phyloP scores from a whole-genome alignment of 1,140 invertebrate genomes.

The Lepidurus couesii region DNA sequence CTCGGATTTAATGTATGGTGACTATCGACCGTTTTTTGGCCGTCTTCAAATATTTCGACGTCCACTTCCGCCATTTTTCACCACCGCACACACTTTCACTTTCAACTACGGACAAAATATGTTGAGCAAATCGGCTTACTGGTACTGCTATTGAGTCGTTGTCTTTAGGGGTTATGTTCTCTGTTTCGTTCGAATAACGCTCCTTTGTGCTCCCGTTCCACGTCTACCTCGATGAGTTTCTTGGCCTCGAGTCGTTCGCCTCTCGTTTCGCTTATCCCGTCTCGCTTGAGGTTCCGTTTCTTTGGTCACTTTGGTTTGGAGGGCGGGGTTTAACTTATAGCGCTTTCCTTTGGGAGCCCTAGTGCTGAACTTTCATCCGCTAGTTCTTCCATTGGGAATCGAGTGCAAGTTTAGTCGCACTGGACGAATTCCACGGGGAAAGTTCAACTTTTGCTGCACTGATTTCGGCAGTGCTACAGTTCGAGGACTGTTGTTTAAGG shows the following conservation, averaged over 20 bases:
- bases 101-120: neutral
- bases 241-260: neutral
- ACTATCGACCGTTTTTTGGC: constrained; percentile 16
- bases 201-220: neutral
- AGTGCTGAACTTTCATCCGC: too few species aligned
- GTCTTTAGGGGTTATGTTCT: neutral
- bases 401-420: too few species aligned
- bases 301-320: neutral
- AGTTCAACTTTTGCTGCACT: too few species aligned
- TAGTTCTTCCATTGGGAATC: too few species aligned
- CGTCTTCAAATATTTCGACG: neutral
- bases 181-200: neutral
- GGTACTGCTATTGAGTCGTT: neutral
- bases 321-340: neutral
- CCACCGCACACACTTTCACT: neutral
- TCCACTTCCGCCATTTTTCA: neutral
- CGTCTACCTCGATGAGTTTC: neutral
- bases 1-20: constrained; percentile 12
- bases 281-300: neutral
- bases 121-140: neutral
- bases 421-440: too few species aligned
- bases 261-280: neutral
- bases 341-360: too few species aligned
- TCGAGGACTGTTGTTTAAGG: too few species aligned
- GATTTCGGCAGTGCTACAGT: too few species aligned